These are phyloP conservation scores for Andrena praecox DNA, from an alignment of 2,888 invertebrate species.

Conservation along the genomic window DNA sequence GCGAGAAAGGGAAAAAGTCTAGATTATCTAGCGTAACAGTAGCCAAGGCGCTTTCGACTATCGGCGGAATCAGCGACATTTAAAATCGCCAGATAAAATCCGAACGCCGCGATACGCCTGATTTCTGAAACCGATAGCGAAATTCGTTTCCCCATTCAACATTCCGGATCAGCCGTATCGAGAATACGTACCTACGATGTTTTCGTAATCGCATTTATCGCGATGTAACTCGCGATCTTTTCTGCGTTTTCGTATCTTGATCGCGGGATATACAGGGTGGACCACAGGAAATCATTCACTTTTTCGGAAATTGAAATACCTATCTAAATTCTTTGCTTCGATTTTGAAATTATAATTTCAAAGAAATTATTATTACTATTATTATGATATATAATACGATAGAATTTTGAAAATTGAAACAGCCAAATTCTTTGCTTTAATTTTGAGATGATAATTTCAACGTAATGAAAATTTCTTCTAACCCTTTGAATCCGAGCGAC, in stretches of 20 bases:
- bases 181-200: neutral
- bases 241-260: neutral
- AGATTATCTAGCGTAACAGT: slow-evolving; percentile 1
- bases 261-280: neutral
- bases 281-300: neutral
- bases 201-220: neutral
- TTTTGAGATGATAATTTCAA: too few species aligned
- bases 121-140: neutral
- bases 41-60: neutral
- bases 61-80: neutral
- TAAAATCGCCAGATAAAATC: neutral
- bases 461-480: too few species aligned
- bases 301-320: neutral
- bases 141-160: neutral
- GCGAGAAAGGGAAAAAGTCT: neutral
- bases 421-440: too few species aligned
- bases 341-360: too few species aligned
- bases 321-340: neutral
- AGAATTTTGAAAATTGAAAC: too few species aligned
- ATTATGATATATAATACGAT: too few species aligned
- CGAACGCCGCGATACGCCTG: neutral
- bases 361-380: too few species aligned
- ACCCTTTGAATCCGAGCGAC: too few species aligned
- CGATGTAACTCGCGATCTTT: neutral
- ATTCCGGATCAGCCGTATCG: neutral